These are phyloP conservation scores for Toxotes lorentzi DNA, from an alignment of 2,797 vertebrate genomes.

Conservation along the genomic window DNA sequence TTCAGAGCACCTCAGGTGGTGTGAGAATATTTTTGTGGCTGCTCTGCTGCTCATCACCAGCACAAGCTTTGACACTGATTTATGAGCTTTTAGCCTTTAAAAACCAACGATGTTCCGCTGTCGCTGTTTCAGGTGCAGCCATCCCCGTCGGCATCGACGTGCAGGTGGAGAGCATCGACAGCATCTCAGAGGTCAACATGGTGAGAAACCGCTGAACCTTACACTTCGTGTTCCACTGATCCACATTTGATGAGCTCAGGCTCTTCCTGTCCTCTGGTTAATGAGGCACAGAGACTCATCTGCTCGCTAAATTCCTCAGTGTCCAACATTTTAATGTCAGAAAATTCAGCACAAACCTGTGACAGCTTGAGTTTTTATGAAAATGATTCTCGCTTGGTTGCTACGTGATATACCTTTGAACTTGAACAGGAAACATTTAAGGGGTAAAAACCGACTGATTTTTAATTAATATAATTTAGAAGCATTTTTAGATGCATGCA, in stretches of 20 bases:
- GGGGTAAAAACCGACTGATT: no score
- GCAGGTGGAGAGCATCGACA: slow-evolving; percentile 95
- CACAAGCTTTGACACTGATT: background rate
- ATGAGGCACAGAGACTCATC: background rate
- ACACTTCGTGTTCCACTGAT: background rate
- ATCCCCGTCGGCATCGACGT: slow-evolving; percentile 93
- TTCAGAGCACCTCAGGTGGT: no score
- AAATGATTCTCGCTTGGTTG: background rate
- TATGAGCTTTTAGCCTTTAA: background rate
- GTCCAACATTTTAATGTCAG: background rate
- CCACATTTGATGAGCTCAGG: background rate
- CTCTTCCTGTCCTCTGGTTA: background rate
- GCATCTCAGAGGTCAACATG: slow-evolving; percentile 97
- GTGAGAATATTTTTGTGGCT: no score
- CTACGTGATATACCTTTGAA: no score
- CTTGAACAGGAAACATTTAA: no score
- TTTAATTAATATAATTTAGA: no score
- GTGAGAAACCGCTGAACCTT: slow-evolving; percentile 69
- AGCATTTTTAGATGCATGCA: no score
- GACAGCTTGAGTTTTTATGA: background rate
- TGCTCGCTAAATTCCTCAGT: background rate
- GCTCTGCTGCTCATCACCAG: no score
- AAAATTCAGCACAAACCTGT: background rate
- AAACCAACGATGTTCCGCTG: background rate
- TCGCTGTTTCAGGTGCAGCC: slow-evolving; percentile 84